Evolutionary conservation across 2,888 invertebrate species (phyloP), one percentile per base, ranked within the genome.

Genomic region (Zygogramma bicolorata): DNA sequence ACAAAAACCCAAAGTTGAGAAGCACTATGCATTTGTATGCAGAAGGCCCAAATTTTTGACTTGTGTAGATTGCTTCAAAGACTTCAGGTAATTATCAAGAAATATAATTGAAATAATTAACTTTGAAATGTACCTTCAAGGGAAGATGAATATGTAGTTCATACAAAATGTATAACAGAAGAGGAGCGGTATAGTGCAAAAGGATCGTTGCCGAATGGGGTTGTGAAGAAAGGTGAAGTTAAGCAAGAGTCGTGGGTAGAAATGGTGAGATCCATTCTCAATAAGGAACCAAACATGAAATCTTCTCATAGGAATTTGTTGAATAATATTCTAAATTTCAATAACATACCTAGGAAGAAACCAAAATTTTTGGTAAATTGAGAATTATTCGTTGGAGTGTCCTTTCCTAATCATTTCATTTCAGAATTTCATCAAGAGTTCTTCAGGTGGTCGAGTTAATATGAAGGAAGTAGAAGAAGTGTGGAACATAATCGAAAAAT

Each of bases 21-120:
- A 96, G 83, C 98, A 98, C 87, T 94, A 93, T 84, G 89, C 90
- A 77, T 91, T 90, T 63, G 90, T 91, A 84, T 97, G 97, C 66
- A 89, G 90, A 77, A 89, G 89, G 13, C 89, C 89, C 61, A 90
- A 93, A 76, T 92, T 91, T 79, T 88, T 97, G 57, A 95, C 97
- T 0, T 98, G 98, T 87, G 94, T 98, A 86, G 98, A 98, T 85
- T 98, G 98, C 85, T 92, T 94, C 63, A 95, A 96, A 87, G 97
- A 97, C 87, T 98, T 95, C 87, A 86, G 89, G 94, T 94, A 87
- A 90, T 90, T 84, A 60, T 60, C 4, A 34, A 29, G 29, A 42
- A 13, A 20, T 15, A 20, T 7, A 49, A 57, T 27, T 58, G 22
- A 20, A 71, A 42, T 22, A n/a, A n/a, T 60, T n/a, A 63, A 31